Evolutionary conservation across 2,113 vertebrate genomes (phyloP).

Genomic region (Saguinus imperator): DNA sequence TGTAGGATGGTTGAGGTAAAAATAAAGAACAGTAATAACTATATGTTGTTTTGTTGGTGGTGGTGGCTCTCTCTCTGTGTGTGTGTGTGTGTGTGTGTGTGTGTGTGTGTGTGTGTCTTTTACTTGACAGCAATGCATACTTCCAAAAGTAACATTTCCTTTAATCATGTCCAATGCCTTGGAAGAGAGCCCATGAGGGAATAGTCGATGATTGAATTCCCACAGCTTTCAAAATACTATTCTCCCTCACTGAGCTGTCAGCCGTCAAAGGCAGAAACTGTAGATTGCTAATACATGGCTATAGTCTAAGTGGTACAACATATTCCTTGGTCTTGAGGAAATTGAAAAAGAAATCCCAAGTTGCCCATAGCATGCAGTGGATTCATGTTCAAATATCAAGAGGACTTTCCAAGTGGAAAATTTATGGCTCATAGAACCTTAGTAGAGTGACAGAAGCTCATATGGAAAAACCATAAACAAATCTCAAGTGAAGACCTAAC

Average conservation of each 20-base stretch:
- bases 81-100: not conserved
- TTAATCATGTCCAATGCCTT: conserved; percentile 57
- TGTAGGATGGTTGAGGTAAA: not conserved
- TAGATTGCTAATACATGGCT: conserved; percentile 22
- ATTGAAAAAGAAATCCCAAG: conserved; percentile 71
- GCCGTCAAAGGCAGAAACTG: conserved; percentile 44
- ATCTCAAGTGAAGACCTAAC: conserved; percentile 33
- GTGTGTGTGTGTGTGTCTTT: not conserved
- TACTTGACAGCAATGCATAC: not conserved
- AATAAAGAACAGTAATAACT: not conserved
- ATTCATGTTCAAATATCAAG: conserved; percentile 59
- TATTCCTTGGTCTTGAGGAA: conserved; percentile 54
- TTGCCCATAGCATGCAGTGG: not conserved
- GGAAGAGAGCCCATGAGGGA: conserved; percentile 37
- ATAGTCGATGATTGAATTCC: conserved; percentile 53
- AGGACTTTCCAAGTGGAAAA: conserved; percentile 54
- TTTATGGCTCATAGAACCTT: conserved; percentile 27
- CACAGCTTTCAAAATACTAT: conserved; percentile 56
- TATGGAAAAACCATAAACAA: conserved; percentile 42
- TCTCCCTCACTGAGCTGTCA: conserved; percentile 17
- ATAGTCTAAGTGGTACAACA: conserved; percentile 4
- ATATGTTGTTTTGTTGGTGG: not conserved
- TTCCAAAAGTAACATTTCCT: conserved; percentile 54
- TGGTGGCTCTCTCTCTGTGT: too few species aligned
- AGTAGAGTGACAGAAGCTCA: conserved; percentile 17